Conservation (phyloP, 2,888 invertebrate species). For the Ormyrus pomaceus region DNA sequence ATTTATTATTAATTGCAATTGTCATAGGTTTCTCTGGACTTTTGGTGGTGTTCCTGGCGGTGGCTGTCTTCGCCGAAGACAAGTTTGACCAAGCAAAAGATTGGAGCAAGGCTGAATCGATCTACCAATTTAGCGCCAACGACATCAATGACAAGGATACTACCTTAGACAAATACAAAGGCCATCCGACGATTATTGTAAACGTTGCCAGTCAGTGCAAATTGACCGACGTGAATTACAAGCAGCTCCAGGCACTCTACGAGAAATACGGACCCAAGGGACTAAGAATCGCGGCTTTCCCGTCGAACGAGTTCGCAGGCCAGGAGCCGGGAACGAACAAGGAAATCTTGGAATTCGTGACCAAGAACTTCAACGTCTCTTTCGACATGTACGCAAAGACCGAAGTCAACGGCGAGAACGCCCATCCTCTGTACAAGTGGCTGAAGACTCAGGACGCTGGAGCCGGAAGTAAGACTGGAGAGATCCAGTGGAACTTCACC, state of each 20-base stretch:
- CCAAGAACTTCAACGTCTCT: slow-evolving; percentile 67
- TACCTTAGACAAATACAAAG: slow-evolving; percentile 86
- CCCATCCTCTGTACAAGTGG: slow-evolving; percentile 76
- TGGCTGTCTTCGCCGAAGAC: background rate
- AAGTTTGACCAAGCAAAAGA: slow-evolving; percentile 73
- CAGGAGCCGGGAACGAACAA: slow-evolving; percentile 74
- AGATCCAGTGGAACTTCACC: slow-evolving; percentile 91
- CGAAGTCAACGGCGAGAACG: slow-evolving; percentile 74
- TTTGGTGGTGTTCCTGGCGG: no score
- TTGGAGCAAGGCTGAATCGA: slow-evolving; percentile 82
- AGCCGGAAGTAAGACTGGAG: slow-evolving; percentile 77
- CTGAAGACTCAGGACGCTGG: slow-evolving; percentile 69
- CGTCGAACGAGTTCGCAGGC: slow-evolving; percentile 82
- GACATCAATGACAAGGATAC: slow-evolving; percentile 90
- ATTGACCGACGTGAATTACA: slow-evolving; percentile 87
- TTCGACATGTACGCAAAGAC: slow-evolving; percentile 74
- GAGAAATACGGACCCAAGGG: slow-evolving; percentile 83
- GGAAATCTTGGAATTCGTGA: slow-evolving; percentile 69
- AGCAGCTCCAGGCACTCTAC: slow-evolving; percentile 85
- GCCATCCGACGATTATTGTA: slow-evolving; percentile 87
- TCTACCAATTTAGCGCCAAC: slow-evolving; percentile 89
- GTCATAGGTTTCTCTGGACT: no score
- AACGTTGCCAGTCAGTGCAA: slow-evolving; percentile 94
- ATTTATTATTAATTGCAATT: no score
- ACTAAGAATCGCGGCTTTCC: slow-evolving; percentile 81